These are phyloP conservation scores for Achlya flavicornis DNA, from an alignment of 2,888 invertebrate genomes.

Conservation along the genomic window DNA sequence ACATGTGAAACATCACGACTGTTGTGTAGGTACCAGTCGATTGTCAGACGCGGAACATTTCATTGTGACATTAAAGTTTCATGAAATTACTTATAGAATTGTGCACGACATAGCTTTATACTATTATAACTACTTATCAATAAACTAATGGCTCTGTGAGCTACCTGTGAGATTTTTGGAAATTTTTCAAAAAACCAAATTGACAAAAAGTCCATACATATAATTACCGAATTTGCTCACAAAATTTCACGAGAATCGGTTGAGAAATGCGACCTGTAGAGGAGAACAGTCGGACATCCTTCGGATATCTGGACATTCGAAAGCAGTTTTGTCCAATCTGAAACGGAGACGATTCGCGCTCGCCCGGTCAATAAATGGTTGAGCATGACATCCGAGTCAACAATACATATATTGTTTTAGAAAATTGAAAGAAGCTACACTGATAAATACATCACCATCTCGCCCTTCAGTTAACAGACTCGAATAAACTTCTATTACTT, in stretches of 20 bases:
- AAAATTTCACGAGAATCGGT: too few relatives aligned
- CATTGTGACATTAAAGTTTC: constrained; percentile 29
- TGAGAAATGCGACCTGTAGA: too few relatives aligned
- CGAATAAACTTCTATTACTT: neutral
- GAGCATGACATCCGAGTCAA: neutral
- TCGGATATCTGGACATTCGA: too few relatives aligned
- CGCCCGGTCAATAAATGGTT: neutral
- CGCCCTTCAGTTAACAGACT: neutral
- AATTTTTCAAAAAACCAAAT: too few relatives aligned
- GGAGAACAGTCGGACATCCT: too few relatives aligned
- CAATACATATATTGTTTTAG: neutral
- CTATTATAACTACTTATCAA: neutral
- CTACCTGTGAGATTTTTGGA: too few relatives aligned
- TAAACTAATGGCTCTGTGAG: too few relatives aligned
- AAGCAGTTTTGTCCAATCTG: too few relatives aligned
- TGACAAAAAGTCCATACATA: too few relatives aligned
- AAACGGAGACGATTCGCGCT: too few relatives aligned
- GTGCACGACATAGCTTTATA: constrained; percentile 12
- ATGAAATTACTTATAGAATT: constrained; percentile 20
- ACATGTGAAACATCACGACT: constrained; percentile 37
- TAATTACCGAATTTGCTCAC: too few relatives aligned
- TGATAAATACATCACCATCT: neutral
- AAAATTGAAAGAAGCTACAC: neutral
- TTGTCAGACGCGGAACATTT: constrained; percentile 23
- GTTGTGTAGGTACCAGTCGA: constrained; percentile 37